Conservation (phyloP, 2,113 vertebrate genomes). For the Melospiza georgiana region DNA sequence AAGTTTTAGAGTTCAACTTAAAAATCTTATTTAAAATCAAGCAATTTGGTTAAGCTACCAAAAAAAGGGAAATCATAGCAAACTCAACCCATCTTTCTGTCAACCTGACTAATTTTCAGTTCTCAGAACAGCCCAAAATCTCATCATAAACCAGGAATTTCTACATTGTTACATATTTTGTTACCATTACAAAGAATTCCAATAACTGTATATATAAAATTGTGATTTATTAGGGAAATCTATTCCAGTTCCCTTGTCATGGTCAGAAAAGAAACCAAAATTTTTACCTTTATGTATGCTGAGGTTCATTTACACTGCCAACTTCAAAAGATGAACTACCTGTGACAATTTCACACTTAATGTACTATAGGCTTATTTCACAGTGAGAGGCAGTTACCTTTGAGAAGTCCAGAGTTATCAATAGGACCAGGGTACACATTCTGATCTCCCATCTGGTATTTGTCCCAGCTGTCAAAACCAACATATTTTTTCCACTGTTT, state of each 20-base stretch:
- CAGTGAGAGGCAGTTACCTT: slow-evolving; percentile 80
- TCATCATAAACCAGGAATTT: not conserved
- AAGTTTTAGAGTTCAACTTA: not conserved
- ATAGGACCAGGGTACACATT: slow-evolving; percentile 97
- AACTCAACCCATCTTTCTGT: not conserved
- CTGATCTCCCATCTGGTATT: slow-evolving; percentile 98
- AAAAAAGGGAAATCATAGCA: not conserved
- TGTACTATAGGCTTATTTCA: not conserved
- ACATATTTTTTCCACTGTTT: slow-evolving; percentile 99
- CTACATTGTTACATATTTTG: not conserved
- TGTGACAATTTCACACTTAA: not conserved
- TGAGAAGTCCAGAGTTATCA: slow-evolving; percentile 96
- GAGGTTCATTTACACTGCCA: not conserved
- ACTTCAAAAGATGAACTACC: not conserved
- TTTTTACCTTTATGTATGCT: not conserved
- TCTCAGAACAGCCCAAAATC: not conserved
- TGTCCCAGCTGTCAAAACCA: slow-evolving; percentile 99
- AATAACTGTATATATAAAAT: not conserved
- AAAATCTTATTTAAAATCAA: not conserved
- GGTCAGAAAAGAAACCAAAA: not conserved
- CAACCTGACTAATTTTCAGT: not conserved
- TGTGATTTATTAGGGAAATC: not conserved
- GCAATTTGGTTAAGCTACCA: not conserved
- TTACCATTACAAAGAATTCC: not conserved
- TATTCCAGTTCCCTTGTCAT: not conserved